A percentile compares a stretch with the other conserved stretches of the same genome.
Evolutionary conservation across 2,113 vertebrate species (phyloP).

Genomic region (Puntigrus tetrazona): DNA sequence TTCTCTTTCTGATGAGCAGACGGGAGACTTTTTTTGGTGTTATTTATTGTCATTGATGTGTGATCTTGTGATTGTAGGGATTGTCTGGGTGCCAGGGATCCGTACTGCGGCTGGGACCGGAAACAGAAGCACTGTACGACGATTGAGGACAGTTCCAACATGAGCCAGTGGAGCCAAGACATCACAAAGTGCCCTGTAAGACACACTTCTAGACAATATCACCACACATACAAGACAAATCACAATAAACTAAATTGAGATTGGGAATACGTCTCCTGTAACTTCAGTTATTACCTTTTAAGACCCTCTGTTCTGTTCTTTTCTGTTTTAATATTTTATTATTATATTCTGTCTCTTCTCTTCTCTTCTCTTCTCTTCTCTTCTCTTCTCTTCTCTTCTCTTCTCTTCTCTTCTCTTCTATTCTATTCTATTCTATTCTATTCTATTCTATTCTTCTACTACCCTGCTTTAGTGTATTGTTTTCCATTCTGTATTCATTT

Average conservation of each 20-base stretch:
- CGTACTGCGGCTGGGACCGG: constrained; percentile 94
- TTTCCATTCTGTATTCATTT: background rate
- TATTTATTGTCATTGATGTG: constrained; percentile 11
- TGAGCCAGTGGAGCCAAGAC: constrained; percentile 93
- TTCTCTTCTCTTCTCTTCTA: background rate
- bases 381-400: background rate
- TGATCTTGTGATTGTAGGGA: constrained; percentile 70
- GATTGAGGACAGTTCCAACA: constrained; percentile 87
- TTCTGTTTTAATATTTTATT: background rate
- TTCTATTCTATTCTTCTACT: background rate
- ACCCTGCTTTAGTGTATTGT: background rate
- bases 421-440: background rate
- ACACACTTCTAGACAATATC: constrained; percentile 20
- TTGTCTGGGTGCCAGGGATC: constrained; percentile 91
- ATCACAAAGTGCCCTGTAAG: constrained; percentile 89
- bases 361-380: background rate
- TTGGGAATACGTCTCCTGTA: background rate
- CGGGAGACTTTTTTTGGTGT: background rate
- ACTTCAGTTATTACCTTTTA: background rate
- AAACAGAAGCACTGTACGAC: constrained; percentile 88
- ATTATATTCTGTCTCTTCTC: background rate
- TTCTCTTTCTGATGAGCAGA: background rate
- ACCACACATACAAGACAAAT: background rate
- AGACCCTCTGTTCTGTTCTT: background rate
- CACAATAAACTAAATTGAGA: background rate